phyloP scores from a whole-genome alignment of 2,113 vertebrate species.

The Tenrec ecaudatus region DNA sequence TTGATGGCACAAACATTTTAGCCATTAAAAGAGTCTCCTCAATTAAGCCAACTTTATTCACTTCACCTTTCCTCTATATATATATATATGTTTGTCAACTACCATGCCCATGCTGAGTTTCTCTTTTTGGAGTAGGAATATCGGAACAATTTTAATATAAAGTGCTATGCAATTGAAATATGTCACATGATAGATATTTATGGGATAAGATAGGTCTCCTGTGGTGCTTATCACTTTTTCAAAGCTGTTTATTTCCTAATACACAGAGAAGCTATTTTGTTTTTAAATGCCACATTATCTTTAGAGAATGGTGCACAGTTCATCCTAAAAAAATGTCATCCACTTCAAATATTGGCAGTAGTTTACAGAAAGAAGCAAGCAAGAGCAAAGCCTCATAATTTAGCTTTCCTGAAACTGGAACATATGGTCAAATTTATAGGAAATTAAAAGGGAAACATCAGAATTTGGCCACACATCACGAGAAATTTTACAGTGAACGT shows the following conservation, averaged over 20 bases:
- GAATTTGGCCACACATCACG: slow-evolving; percentile 60
- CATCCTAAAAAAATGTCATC: slow-evolving; percentile 57
- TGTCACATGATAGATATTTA: slow-evolving; percentile 44
- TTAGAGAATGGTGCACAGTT: slow-evolving; percentile 53
- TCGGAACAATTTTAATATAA: slow-evolving; percentile 2
- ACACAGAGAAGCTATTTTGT: slow-evolving; percentile 56
- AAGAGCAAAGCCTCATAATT: slow-evolving; percentile 46
- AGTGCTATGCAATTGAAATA: not conserved
- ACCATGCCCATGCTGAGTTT: slow-evolving; percentile 11
- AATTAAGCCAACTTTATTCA: slow-evolving; percentile 41
- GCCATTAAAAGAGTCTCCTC: not conserved
- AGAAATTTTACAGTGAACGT: slow-evolving; percentile 65
- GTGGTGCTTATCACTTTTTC: slow-evolving; percentile 54
- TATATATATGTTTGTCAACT: not conserved
- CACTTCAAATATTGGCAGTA: slow-evolving; percentile 65
- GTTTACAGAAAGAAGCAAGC: slow-evolving; percentile 48
- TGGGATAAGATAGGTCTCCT: slow-evolving; percentile 48
- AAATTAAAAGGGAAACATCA: slow-evolving; percentile 79
- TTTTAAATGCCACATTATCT: slow-evolving; percentile 69
- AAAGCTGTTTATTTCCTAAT: slow-evolving; percentile 52
- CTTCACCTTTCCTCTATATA: slow-evolving; percentile 23
- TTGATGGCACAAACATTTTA: not conserved
- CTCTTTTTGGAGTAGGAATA: not conserved
- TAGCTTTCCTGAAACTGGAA: slow-evolving; percentile 59
- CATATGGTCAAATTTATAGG: slow-evolving; percentile 76